Evolutionary conservation across 2,797 vertebrate genomes (phyloP), one percentile per base, ranked within the genome.

Genomic region (Syngnathus rostellatus): DNA sequence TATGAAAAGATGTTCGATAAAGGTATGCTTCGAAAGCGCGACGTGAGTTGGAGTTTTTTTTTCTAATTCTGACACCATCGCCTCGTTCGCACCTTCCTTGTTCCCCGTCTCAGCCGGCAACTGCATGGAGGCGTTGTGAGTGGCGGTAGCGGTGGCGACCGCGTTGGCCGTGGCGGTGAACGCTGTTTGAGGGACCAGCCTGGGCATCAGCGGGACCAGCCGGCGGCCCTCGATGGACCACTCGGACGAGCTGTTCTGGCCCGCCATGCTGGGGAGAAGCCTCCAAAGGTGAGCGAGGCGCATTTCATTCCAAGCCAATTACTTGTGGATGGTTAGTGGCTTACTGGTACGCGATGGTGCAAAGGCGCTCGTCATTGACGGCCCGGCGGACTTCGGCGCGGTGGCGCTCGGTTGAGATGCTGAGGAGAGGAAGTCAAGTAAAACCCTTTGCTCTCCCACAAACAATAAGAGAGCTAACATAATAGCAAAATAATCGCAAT

Each of bases 151-250:
- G 1, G 92, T 96, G 77, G 97, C 97, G 41, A 97, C 93, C 0
- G 97, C 95, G 0, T 99, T 98, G 0, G 97, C 97, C 0, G 94
- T 95, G 62, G 95, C 94, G 0, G 95, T 99, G 68, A 99, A 98
- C n/a, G 95, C 96, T 0, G 97, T 99, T 75, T 99, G 97, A 16
- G 97, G 97, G 58, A 99, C 96, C 16, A 99, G 90, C 6, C 97
- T 91, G 0, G 97, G 97, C 96, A 99, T 98, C 78, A 99, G 79
- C 0, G 97, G 97, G 19, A 99, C 96, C 63, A 99, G 90, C 1
- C 97, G 91, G 1, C 97, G 95, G 8, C 97, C 97, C 86, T 99
- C 97, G 6, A 99, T 96, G 71, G 94, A 96, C 97, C 97, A 99
- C 71, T 99, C 95, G 0, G 96, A 95, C n/a, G 95, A 97, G 82